phyloP scores from a whole-genome alignment of 1,140 invertebrate species.

The Cydia strobilella region DNA sequence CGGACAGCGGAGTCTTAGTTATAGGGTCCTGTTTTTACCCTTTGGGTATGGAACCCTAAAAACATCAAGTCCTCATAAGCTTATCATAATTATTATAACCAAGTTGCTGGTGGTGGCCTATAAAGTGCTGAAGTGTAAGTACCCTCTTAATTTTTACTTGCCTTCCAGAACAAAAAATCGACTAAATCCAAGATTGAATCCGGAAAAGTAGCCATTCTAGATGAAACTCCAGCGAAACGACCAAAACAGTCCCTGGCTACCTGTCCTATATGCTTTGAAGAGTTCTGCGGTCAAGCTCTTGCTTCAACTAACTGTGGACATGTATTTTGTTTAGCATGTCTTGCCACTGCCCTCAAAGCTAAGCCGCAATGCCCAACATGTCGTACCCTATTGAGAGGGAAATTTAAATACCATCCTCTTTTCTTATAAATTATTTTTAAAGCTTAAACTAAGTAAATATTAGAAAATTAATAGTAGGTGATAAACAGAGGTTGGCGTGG shows the following conservation, averaged over 20 bases:
- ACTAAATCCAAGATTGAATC: not conserved
- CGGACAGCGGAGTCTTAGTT: too few species aligned
- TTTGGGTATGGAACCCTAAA: too few species aligned
- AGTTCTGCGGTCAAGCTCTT: slow-evolving; percentile 54
- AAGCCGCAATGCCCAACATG: slow-evolving; percentile 61
- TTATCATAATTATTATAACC: too few species aligned
- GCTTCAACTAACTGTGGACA: slow-evolving; percentile 71
- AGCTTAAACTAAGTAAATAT: not conserved
- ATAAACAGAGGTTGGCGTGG: too few species aligned
- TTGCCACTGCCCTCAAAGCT: slow-evolving; percentile 46
- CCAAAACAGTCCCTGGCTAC: slow-evolving; percentile 38
- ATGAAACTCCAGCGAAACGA: not conserved
- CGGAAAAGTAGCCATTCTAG: not conserved
- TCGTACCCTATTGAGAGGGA: slow-evolving; percentile 50
- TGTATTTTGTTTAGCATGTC: slow-evolving; percentile 59
- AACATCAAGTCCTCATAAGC: too few species aligned
- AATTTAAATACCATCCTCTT: slow-evolving; percentile 55
- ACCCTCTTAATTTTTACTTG: not conserved
- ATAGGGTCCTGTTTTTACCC: too few species aligned
- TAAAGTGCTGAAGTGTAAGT: slow-evolving; percentile 5
- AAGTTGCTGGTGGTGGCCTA: too few species aligned
- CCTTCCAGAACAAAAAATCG: not conserved
- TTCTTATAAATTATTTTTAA: slow-evolving; percentile 47
- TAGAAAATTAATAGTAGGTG: too few species aligned
- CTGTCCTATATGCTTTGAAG: slow-evolving; percentile 66